These are phyloP conservation scores for Aeoliscus strigatus DNA, from an alignment of 2,797 vertebrate genomes.

Conservation along the genomic window DNA sequence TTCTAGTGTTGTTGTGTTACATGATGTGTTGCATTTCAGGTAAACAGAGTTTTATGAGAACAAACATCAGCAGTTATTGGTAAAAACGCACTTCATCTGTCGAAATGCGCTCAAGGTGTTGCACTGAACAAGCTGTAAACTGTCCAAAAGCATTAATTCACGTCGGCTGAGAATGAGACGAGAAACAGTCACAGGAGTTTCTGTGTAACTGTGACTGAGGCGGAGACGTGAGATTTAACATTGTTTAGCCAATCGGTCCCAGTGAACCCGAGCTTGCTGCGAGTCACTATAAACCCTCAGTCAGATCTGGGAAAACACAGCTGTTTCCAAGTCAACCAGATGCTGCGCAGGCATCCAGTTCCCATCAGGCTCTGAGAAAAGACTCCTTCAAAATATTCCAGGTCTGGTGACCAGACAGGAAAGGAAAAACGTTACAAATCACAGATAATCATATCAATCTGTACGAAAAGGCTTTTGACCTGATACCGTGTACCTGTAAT, in stretches of 20 bases:
- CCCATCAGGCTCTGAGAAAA: constrained; percentile 41
- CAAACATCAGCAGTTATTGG: no score
- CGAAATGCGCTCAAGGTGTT: no score
- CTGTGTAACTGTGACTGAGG: constrained; percentile 16
- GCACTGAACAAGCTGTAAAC: no score
- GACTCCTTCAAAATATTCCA: constrained; percentile 48
- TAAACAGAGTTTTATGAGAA: no score
- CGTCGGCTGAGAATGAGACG: constrained; percentile 21
- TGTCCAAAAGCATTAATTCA: constrained; percentile 16
- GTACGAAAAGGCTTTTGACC: constrained; percentile 30
- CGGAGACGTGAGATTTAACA: constrained; percentile 52
- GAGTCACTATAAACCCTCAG: constrained; percentile 60
- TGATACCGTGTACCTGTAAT: no score
- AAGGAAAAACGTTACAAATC: constrained; percentile 51
- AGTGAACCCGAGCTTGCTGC: constrained; percentile 49
- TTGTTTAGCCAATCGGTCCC: constrained; percentile 57
- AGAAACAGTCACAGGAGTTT: constrained; percentile 33
- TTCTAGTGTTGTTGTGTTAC: no score
- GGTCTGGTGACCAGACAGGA: constrained; percentile 46
- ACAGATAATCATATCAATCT: constrained; percentile 32
- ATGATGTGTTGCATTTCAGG: no score
- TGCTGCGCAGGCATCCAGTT: constrained; percentile 61
- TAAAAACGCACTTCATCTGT: no score
- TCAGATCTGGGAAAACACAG: constrained; percentile 70
- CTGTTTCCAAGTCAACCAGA: constrained; percentile 74